Evolutionary conservation across 2,113 vertebrate genomes (phyloP), one percentile per base, ranked within the genome.

Genomic region (Cryptomyrus ogoouensis): DNA sequence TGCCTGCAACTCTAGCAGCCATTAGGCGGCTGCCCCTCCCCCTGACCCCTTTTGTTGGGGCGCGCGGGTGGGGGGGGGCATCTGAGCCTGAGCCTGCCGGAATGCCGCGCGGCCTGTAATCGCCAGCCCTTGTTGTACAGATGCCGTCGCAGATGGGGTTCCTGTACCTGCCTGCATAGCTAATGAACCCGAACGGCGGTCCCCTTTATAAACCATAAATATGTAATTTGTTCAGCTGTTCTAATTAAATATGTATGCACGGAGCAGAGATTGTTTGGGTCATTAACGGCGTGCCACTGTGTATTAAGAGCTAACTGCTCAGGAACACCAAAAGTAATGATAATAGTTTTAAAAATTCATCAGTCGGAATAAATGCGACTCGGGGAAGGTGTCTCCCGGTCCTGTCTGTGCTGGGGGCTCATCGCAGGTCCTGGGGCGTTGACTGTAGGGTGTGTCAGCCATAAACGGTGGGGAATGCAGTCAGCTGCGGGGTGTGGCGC

Each of bases 141-240:
- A 98, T 98, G 97, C 97, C 95, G 94, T 94, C 97, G 95, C 98
- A 99, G 97, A 98, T 98, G 98, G 97, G 97, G 92, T 96, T 95
- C 96, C 96, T 96, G 96, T 98, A 98, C 98, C 98, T 98, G 97
- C 97, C 96, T 96, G 97, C 97, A 97, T 97, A 95, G 96, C 97
- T 97, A 97, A 98, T 98, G 97, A 97, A 96, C 96, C 95, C 95
- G 96, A 96, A 96, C 95, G 96, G 96, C 96, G 96, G 95, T 96
- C 96, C 96, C 95, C 96, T 97, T 97, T 97, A 96, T 97, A 97
- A 97, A 96, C 96, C 98, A 99, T 99, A 98, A 99, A 99, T 99
- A 98, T 99, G 97, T 99, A 97, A 99, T 99, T 97, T 98, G 97
- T 97, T 98, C 98, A 99, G 97, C 98, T 99, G 98, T 97, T 97